Base-by-base conservation (phyloP, 2,113 vertebrate genomes). In the Trinectes maculatus region DNA sequence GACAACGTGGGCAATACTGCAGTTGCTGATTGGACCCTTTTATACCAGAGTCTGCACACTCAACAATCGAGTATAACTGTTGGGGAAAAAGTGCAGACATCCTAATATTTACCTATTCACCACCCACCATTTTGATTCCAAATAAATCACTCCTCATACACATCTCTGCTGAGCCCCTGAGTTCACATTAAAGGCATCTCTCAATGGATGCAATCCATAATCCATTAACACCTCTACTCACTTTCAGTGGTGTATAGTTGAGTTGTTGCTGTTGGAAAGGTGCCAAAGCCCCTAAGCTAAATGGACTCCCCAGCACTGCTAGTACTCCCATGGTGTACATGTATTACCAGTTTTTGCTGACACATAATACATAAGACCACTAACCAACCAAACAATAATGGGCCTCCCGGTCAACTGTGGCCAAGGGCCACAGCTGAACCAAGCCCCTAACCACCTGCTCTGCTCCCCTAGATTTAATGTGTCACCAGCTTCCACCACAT, bases 221-320 rank as follows among this genome's bases (percentile, higher is more conserved):
- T 65, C 76, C 67, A 83, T 77, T 77, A 87, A 71, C 55, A 80
- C 77, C 55, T 75, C 58, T 29, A 44, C 51, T 63, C 49, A 22
- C 2, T 49, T 77, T 53, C 74, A 25, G 48, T 25, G 48, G 47
- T 79, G 77, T 68, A 46, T 54, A 61, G 59, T 47, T 70, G 69
- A 74, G 34, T 57, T 74, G 53, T 55, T 85, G 52, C 63, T 58
- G 59, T 44, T 85, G 83, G 87, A 88, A 62, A 60, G 11, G 75
- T 63, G 71, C 82, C 89, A 85, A 80, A 71, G 62, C 57, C 74
- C 65, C 54, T 44, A 47, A 80, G 83, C 73, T 89, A 84, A 89
- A 80, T 77, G 66, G 78, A 86, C 80, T 84, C 34, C 58, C 64
- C 53, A 65, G 67, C 53, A 49, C 49, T 7, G 8, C 42, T 63